phyloP scores from a whole-genome alignment of 2,113 vertebrate genomes.

The Tympanuchus pallidicinctus region DNA sequence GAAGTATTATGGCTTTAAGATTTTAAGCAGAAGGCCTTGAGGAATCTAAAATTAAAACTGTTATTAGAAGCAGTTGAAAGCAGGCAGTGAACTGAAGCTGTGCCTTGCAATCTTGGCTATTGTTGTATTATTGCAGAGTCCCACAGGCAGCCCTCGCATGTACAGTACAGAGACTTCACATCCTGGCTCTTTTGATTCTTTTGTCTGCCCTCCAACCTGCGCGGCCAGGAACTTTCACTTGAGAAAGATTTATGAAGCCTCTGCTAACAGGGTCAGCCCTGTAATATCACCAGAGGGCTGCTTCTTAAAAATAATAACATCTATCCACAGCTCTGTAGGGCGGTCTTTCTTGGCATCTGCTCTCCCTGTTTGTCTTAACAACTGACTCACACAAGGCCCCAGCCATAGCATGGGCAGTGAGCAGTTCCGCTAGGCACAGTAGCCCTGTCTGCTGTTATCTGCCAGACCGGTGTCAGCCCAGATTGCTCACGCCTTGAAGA shows the following conservation, averaged over 20 bases:
- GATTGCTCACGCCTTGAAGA: conserved; percentile 54
- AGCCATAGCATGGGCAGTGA: conserved; percentile 12
- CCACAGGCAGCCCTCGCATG: conserved; percentile 81
- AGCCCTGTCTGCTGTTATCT: conserved; percentile 61
- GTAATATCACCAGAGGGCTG: conserved; percentile 86
- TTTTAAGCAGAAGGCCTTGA: conserved; percentile 53
- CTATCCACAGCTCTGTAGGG: conserved; percentile 80
- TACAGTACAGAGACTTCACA: conserved; percentile 83
- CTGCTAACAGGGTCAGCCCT: conserved; percentile 81
- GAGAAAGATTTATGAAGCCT: conserved; percentile 92
- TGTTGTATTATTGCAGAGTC: conserved; percentile 91
- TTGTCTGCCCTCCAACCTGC: conserved; percentile 88
- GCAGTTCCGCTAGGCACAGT: conserved; percentile 67
- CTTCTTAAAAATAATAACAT: conserved; percentile 93
- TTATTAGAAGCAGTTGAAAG: conserved; percentile 79
- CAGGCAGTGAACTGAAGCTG: conserved; percentile 76
- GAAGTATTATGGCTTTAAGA: neutral
- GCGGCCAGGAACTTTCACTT: conserved; percentile 88
- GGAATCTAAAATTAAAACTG: conserved; percentile 73
- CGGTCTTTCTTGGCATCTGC: conserved; percentile 76
- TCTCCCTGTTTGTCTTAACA: conserved; percentile 87
- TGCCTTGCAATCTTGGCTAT: conserved; percentile 81
- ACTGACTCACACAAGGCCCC: conserved; percentile 71
- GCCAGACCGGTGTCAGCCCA: conserved; percentile 56
- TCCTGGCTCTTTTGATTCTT: conserved; percentile 90